Conservation (phyloP, 2,888 invertebrate genomes). For the Seira ritae region DNA sequence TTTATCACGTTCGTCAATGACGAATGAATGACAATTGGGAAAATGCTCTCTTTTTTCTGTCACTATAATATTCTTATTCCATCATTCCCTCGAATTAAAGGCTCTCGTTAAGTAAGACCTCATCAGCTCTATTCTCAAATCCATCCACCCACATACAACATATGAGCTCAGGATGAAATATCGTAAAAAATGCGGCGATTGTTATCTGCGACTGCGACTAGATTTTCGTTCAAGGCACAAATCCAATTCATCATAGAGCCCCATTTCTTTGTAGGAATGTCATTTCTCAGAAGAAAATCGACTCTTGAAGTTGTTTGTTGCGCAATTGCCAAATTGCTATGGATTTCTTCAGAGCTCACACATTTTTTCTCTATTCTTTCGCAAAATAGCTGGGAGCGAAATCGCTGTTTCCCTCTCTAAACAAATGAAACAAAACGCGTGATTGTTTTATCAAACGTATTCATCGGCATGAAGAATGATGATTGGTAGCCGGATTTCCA, state of each 20-base stretch:
- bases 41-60: conserved; percentile 6
- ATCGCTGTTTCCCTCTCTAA: background rate
- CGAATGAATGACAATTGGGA: conserved; percentile 32
- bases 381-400: background rate
- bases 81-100: background rate
- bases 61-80: too few relatives aligned
- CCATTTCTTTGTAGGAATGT: background rate
- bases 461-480: conserved; percentile 4
- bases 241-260: conserved; percentile 11
- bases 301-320: conserved; percentile 23
- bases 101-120: background rate
- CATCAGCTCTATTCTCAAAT: background rate
- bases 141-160: background rate
- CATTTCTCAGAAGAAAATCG: background rate
- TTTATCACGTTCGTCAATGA: conserved; percentile 18
- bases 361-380: background rate
- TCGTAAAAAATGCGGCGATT: conserved; percentile 12
- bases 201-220: background rate
- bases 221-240: conserved; percentile 1
- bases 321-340: conserved; percentile 51
- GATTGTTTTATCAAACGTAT: conserved; percentile 12
- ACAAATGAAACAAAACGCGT: background rate
- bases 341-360: background rate
- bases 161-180: background rate
- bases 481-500: conserved; percentile 3